Base-by-base conservation (phyloP, 2,113 vertebrate genomes). In the Rhinichthys klamathensis region DNA sequence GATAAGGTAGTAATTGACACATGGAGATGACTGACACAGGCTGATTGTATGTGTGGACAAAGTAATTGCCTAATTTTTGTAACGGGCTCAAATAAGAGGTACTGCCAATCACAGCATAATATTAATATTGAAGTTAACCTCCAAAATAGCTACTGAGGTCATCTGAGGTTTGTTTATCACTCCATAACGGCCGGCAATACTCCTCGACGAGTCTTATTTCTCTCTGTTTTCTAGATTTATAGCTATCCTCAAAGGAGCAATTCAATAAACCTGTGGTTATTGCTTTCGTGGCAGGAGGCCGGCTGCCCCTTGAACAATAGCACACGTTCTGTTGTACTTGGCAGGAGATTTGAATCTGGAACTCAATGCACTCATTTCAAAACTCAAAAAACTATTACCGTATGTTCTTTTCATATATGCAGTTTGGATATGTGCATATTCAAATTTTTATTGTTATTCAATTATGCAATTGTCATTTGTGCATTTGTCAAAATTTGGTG, bases 241-340 rank as follows among this genome's bases (percentile, higher is more conserved):
- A 51, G 78, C 44, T 65, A 61, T 82, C 6, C 79, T 27, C 79
- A 15, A 21, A 75, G 70, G 79, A 82, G 87, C 76, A 8, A 25
- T 87, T 93, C 91, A 91, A 89, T 94, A 93, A 93, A 91, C 87
- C 89, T 91, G 84, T 86, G 79, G 84, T 92, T 93, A 92, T 93
- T 94, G 94, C 93, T 91, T 83, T 91, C 86, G 83, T 88, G 91
- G 90, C 93, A 92, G 87, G 88, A 93, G 51, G 85, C 82, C 73
- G 81, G 88, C 82, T 67, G 88, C 85, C 82, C 86, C 86, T 86
- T 85, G 60, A 80, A 87, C 88, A 88, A 83, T 46, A 83, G 89
- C 65, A 65, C 88, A 87, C 67, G 87, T 92, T 92, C 89, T 88
- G 90, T 91, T 83, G 63, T 91, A 88, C 89, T 38, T 9, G 23